Evolutionary conservation across 2,113 vertebrate species (phyloP).

Genomic region (Galeopterus variegatus): DNA sequence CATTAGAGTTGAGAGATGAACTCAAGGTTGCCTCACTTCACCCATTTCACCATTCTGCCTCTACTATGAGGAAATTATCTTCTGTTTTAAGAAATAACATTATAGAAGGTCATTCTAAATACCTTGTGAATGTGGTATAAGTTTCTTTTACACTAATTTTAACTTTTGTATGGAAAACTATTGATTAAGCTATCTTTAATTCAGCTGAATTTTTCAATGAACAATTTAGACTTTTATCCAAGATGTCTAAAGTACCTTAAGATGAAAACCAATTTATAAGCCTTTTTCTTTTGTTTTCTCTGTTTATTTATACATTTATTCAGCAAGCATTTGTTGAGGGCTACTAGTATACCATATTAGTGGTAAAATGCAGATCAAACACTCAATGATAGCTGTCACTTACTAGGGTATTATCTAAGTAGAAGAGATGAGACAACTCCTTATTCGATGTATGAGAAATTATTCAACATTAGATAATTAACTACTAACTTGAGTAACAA

Average conservation of each 20-base stretch:
- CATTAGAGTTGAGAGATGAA: background rate
- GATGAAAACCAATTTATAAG: background rate
- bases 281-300: background rate
- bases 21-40: background rate
- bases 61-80: background rate
- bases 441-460: constrained; percentile 16
- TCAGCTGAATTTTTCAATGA: constrained; percentile 1
- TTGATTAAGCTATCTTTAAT: background rate
- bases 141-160: background rate
- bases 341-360: background rate
- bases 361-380: background rate
- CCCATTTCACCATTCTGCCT: background rate
- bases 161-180: background rate
- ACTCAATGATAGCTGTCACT: background rate
- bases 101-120: background rate
- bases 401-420: background rate
- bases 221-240: constrained; percentile 2
- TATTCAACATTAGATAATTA: background rate
- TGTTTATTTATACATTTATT: background rate
- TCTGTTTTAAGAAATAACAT: background rate
- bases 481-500: background rate
- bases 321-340: background rate
- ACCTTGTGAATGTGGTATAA: background rate
- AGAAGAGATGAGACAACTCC: background rate
- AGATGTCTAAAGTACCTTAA: background rate